Evolutionary conservation across 1,140 invertebrate genomes (phyloP).

Genomic region (Mercenaria mercenaria): DNA sequence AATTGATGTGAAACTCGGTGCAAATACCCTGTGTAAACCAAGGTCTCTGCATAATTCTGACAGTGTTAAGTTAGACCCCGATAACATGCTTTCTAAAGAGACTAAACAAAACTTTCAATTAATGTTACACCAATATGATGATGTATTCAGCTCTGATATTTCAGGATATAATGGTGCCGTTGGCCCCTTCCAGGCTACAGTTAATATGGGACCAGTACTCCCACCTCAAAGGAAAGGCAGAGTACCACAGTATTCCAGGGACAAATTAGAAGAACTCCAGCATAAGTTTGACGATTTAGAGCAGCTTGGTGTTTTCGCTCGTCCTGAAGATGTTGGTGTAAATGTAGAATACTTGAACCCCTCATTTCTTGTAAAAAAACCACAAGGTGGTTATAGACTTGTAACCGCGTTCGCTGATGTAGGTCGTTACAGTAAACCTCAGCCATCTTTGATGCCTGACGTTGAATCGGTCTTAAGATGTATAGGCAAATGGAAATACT

Average conservation of each 20-base stretch:
- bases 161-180: background rate
- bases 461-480: background rate
- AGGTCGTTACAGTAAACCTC: conserved; percentile 23
- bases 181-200: conserved; percentile 4
- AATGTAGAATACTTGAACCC: conserved; percentile 62
- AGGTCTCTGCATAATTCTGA: background rate
- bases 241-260: conserved; percentile 58
- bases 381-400: background rate
- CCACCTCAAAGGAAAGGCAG: conserved; percentile 61
- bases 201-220: too few species aligned
- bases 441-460: conserved; percentile 11
- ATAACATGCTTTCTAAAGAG: background rate
- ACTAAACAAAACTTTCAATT: background rate
- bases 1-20: background rate
- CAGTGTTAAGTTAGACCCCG: conserved; percentile 53
- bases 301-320: conserved; percentile 29
- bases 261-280: conserved; percentile 52
- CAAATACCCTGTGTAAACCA: background rate
- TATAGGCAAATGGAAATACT: conserved; percentile 35
- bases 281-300: conserved; percentile 65
- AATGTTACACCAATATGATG: conserved; percentile 32
- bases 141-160: conserved; percentile 53
- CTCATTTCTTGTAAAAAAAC: conserved; percentile 62
- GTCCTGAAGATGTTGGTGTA: conserved; percentile 56
- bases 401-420: conserved; percentile 20